Conservation (phyloP, 2,888 invertebrate genomes). For the Lasioglossum lativentre region DNA sequence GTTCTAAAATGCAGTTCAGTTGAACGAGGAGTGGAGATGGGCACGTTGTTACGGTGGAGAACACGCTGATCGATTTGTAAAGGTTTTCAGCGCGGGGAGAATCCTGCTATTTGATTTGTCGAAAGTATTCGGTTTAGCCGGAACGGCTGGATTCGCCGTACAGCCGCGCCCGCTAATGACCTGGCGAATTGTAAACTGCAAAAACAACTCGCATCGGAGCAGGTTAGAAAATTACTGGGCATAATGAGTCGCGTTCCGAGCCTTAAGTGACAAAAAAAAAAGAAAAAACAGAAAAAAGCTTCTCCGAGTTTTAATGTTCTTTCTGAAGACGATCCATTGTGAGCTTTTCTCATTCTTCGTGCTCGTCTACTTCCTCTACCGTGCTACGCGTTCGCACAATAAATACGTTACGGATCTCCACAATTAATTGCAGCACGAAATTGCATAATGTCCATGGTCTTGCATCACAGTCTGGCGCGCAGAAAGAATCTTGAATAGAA, state of each 20-base stretch:
- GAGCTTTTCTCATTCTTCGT: conserved; percentile 4
- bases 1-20: conserved; percentile 3
- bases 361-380: conserved; percentile 20
- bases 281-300: neutral
- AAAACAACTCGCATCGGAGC: neutral
- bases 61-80: conserved; percentile 7
- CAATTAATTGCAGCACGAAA: conserved; percentile 53
- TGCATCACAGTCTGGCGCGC: conserved; percentile 51
- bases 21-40: conserved; percentile 2
- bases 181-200: neutral
- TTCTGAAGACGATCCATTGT: conserved; percentile 13
- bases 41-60: conserved; percentile 3
- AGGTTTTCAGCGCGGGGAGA: conserved; percentile 11
- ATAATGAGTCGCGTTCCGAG: conserved; percentile 3
- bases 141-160: neutral
- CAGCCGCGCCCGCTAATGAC: neutral
- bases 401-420: conserved; percentile 18
- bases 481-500: conserved; percentile 41
- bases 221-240: conserved; percentile 9
- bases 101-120: conserved; percentile 5
- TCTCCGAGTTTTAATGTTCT: conserved; percentile 28
- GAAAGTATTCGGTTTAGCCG: conserved; percentile 12
- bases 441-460: conserved; percentile 42
- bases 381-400: conserved; percentile 15
- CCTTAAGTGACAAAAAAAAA: neutral